Evolutionary conservation across 2,797 vertebrate genomes (phyloP), one percentile per base, ranked within the genome.

Genomic region (Danio kyathit): DNA sequence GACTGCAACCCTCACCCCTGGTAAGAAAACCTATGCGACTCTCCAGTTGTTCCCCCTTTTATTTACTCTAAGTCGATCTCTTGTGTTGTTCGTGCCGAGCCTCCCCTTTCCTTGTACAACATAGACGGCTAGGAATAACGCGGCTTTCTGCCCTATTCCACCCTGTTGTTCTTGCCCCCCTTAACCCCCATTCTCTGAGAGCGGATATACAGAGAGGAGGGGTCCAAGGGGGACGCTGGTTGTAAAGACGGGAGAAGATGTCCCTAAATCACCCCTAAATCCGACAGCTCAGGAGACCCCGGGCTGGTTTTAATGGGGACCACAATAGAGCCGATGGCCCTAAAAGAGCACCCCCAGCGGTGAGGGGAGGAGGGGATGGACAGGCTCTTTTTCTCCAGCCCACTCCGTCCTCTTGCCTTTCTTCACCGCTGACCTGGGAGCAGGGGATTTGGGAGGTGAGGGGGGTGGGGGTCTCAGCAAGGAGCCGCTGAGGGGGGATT

Each of bases 1-100:
- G 97, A 99, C 90, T 99, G 98, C 93, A 97, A 96, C 89, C 96
- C 97, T 86, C 95, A 98, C 88, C 98, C 98, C 2, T 99, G 97
- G 98, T 99, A 94, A 90, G 97, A 95, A 76, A 49, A 49, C 59
- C 29, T 44, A 59, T 60, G 48, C 67, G 51, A 3, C 60, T 59
- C 60, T 74, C 56, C 69, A 77, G 51, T 63, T 64, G 56, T 76
- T 71, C 73, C 67, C 17, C 80, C 71, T 48, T 63, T 61, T 73
- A 75, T 86, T 84, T 84, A 79, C 81, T 79, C 75, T 79, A 48
- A 61, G 82, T 83, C 77, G 57, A 70, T 81, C 61, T 81, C 54
- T 79, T 86, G 82, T 84, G 63, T 61, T 79, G 65, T 81, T 85
- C 83, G 70, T 82, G 60, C 44, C 44, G 72, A 69, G 77, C 87